These are phyloP conservation scores for Gallirallus australis DNA, from an alignment of 2,797 vertebrate genomes.

Conservation along the genomic window DNA sequence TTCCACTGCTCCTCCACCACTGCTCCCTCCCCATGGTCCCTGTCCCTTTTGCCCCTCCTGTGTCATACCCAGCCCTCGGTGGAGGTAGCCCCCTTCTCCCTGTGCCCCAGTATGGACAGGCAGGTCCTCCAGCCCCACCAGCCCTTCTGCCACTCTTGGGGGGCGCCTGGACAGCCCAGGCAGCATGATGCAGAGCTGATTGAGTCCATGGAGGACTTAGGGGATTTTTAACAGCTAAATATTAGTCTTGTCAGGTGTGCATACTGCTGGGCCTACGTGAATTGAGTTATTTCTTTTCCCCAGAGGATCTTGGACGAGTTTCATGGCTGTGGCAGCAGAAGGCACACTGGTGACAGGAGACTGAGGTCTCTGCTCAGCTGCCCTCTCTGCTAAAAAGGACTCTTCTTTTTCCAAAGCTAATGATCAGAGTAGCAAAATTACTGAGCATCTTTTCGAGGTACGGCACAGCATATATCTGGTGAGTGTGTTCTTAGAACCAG, in stretches of 20 bases:
- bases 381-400: background rate
- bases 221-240: background rate
- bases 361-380: background rate
- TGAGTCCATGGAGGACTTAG: background rate
- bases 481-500: background rate
- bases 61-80: accelerated
- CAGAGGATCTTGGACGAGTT: background rate
- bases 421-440: background rate
- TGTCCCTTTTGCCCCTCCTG: accelerated
- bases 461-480: background rate
- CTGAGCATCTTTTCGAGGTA: background rate
- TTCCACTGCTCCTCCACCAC: background rate
- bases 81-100: background rate
- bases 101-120: accelerated
- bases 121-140: background rate
- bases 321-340: background rate
- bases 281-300: background rate
- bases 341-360: background rate
- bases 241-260: background rate
- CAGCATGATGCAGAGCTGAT: accelerated
- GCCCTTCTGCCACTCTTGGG: accelerated
- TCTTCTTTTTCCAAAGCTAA: background rate
- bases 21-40: background rate
- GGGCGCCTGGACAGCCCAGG: background rate
- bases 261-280: background rate